Base-by-base conservation (phyloP, 2,113 vertebrate species). In the Vanacampus margaritifer region DNA sequence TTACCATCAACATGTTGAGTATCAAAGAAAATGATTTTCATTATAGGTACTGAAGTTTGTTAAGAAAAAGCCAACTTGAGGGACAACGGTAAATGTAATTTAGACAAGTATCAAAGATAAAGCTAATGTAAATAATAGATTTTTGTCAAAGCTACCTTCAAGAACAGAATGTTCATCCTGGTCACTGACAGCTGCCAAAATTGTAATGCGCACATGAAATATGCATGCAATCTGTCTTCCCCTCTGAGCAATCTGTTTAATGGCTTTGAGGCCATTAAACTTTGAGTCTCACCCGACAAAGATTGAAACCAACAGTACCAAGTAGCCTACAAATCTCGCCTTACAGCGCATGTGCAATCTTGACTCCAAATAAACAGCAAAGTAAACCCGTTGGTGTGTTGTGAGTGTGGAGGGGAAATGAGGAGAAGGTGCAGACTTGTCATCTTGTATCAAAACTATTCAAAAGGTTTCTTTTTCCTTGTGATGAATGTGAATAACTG, bases 191-290 rank as follows among this genome's bases (percentile, higher is more conserved):
- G 56, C 41, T 65, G 67, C 54, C 46, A 48, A 76, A 74, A 74
- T 67, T 68, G 67, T 41, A 73, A 65, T 26, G 37, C 10, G 58
- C 35, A 70, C 36, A 82, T 86, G 67, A 82, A 87, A 75, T 75
- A 87, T 82, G 71, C 69, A 84, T 56, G 28, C 28, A n/a, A 19
- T 48, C 46, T 9, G 72, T 58, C n/a, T 39, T 37, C 65, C 39
- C 72, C 64, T 60, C 48, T n/a, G n/a, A 67, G 61, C 73, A 57
- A 65, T 79, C 65, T 66, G 60, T 63, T 45, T 64, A 35, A 72
- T 21, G 57, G 53, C 64, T 69, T 14, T 32, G 23, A 50, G 65
- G 60, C 26, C 24, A 61, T 23, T 17, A 3, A 61, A 61, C 36
- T 37, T 36, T 23, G 26, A 57, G 54, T 6, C 54, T 57, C 11